Conservation (phyloP, 2,888 invertebrate genomes). For the Drosophila borborema region DNA sequence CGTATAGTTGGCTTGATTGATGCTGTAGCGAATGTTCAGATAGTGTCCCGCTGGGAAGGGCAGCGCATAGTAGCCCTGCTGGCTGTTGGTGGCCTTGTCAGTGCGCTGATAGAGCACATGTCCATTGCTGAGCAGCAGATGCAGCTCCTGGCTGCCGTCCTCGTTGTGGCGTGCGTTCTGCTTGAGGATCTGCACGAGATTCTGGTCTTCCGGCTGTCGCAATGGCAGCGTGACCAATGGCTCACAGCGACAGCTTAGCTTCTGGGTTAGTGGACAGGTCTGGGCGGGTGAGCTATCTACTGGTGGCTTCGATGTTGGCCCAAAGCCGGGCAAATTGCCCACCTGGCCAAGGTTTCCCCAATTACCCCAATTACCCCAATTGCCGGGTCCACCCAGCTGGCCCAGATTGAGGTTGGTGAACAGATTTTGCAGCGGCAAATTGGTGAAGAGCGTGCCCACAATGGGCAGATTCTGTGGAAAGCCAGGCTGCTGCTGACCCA, state of each 20-base stretch:
- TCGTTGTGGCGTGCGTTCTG: conserved; percentile 65
- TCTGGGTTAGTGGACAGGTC: conserved; percentile 67
- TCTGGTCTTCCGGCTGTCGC: conserved; percentile 33
- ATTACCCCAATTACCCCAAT: conserved; percentile 31
- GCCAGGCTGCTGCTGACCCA: conserved; percentile 39
- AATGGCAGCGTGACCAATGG: conserved; percentile 49
- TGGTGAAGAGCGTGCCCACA: conserved; percentile 71
- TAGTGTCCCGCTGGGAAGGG: conserved; percentile 60
- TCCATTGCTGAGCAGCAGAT: conserved; percentile 69
- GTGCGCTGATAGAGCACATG: conserved; percentile 69
- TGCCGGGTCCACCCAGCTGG: conserved; percentile 46
- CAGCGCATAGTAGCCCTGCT: conserved; percentile 64
- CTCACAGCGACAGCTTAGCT: conserved; percentile 75
- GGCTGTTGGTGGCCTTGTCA: conserved; percentile 37
- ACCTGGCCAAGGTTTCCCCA: conserved; percentile 2
- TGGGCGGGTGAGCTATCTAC: conserved; percentile 20
- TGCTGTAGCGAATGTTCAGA: conserved; percentile 70
- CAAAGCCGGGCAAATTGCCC: conserved; percentile 30
- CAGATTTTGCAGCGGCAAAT: conserved; percentile 64
- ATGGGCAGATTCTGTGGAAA: conserved; percentile 74
- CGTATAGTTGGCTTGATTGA: conserved; percentile 76
- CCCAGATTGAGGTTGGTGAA: conserved; percentile 52
- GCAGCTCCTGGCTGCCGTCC: conserved; percentile 72
- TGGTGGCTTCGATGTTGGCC: conserved; percentile 38
- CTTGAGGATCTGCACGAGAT: conserved; percentile 59